Conservation (phyloP, 2,888 invertebrate genomes). For the Rapana venosa region DNA sequence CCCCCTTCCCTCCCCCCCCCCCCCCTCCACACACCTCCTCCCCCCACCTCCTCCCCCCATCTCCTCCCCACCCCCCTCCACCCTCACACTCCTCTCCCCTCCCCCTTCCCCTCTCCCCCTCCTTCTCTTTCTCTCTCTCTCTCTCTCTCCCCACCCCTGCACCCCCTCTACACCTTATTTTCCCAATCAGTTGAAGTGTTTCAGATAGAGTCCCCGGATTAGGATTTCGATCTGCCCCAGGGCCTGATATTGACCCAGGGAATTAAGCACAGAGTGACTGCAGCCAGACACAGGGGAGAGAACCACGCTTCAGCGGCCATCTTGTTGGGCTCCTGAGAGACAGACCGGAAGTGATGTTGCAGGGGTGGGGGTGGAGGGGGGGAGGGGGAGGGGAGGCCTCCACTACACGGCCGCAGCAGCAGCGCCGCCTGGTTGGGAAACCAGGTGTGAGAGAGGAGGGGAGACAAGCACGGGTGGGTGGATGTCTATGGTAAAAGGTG, state of each 20-base stretch:
- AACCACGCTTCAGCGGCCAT: constrained; percentile 21
- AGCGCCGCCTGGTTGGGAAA: neutral
- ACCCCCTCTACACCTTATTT: constrained; percentile 16
- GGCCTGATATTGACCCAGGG: constrained; percentile 16
- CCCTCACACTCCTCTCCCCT: neutral
- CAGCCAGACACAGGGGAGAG: neutral
- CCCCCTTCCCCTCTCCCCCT: too few species aligned
- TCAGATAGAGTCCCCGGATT: constrained; percentile 29
- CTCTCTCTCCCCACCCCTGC: neutral
- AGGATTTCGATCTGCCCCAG: constrained; percentile 25
- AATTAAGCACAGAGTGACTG: neutral
- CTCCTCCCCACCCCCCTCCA: neutral
- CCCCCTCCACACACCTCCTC: neutral
- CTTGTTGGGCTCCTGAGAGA: neutral
- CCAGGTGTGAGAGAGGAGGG: constrained; percentile 1
- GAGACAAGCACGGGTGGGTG: neutral
- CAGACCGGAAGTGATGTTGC: constrained; percentile 1
- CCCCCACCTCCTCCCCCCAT: too few species aligned
- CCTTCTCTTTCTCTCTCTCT: neutral
- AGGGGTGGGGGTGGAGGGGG: neutral
- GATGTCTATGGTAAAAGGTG: too few species aligned
- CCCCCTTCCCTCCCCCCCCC: neutral
- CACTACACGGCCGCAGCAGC: too few species aligned
- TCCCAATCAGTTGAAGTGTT: constrained; percentile 34
- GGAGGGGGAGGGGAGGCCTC: neutral